A percentile compares a stretch with the other conserved stretches of the same genome.
These are phyloP conservation scores for Drosophila novamexicana DNA, from an alignment of 1,140 invertebrate genomes.

Conservation along the genomic window DNA sequence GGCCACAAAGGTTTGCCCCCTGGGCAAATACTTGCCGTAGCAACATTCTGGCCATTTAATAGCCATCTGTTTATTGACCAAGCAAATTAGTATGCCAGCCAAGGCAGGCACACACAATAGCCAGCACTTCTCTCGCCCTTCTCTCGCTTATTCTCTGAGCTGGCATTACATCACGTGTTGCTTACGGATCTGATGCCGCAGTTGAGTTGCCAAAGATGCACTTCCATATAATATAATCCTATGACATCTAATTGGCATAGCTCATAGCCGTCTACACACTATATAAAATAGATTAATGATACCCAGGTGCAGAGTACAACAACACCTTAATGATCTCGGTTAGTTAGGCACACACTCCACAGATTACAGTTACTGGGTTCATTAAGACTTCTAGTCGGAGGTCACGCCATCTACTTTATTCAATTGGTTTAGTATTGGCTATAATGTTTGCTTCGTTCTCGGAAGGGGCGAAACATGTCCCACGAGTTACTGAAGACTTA, in stretches of 20 bases:
- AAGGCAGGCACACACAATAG: constrained; percentile 5
- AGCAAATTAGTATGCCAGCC: constrained; percentile 65
- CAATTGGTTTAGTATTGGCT: background rate
- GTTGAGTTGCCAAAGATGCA: constrained; percentile 43
- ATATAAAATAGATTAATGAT: constrained; percentile 26
- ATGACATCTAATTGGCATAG: constrained; percentile 42
- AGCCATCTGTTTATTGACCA: constrained; percentile 50
- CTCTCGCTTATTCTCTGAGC: background rate
- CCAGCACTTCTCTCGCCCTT: background rate
- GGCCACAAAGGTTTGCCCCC: background rate
- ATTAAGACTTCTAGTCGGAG: constrained; percentile 13
- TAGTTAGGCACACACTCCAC: constrained; percentile 10
- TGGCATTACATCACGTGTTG: constrained; percentile 55
- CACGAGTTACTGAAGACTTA: too few relatives aligned
- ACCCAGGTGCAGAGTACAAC: constrained; percentile 15
- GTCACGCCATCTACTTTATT: constrained; percentile 8
- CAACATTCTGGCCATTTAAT: constrained; percentile 29
- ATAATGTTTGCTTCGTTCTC: too few relatives aligned
- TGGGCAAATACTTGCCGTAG: constrained; percentile 27
- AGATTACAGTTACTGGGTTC: background rate
- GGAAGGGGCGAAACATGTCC: too few relatives aligned
- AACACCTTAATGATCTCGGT: constrained; percentile 29
- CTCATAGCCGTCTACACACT: constrained; percentile 7
- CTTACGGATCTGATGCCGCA: constrained; percentile 17
- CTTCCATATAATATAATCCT: constrained; percentile 23